Evolutionary conservation across 2,113 vertebrate genomes (phyloP).

Genomic region (Turnix velox): DNA sequence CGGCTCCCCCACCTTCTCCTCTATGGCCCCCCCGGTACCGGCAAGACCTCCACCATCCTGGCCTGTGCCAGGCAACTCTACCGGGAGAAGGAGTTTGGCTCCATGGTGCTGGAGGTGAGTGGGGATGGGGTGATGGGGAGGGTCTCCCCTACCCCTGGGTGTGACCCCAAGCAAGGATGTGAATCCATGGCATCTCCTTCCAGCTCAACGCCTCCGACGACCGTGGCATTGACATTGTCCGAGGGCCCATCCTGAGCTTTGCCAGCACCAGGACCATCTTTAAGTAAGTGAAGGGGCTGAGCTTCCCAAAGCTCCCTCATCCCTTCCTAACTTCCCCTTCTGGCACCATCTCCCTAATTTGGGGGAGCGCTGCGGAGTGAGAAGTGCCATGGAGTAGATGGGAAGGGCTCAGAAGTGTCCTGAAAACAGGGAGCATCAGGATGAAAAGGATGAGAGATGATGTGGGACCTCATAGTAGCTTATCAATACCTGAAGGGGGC

Average conservation of each 20-base stretch:
- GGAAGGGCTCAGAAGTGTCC: not conserved
- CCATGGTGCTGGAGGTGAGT: conserved; percentile 94
- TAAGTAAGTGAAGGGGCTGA: conserved; percentile 76
- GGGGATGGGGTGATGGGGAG: not conserved
- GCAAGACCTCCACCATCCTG: conserved; percentile 95
- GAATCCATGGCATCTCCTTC: accelerated
- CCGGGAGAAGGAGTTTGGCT: conserved; percentile 87
- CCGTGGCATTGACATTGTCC: conserved; percentile 90
- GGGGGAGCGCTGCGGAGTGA: not conserved
- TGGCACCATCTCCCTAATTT: not conserved
- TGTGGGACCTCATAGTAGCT: too few relatives aligned
- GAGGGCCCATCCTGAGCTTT: conserved; percentile 93
- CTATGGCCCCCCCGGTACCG: conserved; percentile 96
- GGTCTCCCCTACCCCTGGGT: too few relatives aligned
- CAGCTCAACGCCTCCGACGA: conserved; percentile 97
- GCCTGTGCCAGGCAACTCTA: conserved; percentile 92
- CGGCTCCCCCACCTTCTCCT: conserved; percentile 90
- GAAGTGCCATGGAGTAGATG: accelerated
- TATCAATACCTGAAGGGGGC: too few relatives aligned
- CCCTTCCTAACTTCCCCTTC: too few relatives aligned
- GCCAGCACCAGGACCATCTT: conserved; percentile 98
- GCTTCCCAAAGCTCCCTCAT: not conserved
- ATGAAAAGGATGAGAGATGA: not conserved
- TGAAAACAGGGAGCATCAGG: not conserved
- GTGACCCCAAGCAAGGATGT: accelerated